Evolutionary conservation across 2,888 invertebrate genomes (phyloP), one percentile per base, ranked within the genome.

Genomic region (Athripsodes cinereus): DNA sequence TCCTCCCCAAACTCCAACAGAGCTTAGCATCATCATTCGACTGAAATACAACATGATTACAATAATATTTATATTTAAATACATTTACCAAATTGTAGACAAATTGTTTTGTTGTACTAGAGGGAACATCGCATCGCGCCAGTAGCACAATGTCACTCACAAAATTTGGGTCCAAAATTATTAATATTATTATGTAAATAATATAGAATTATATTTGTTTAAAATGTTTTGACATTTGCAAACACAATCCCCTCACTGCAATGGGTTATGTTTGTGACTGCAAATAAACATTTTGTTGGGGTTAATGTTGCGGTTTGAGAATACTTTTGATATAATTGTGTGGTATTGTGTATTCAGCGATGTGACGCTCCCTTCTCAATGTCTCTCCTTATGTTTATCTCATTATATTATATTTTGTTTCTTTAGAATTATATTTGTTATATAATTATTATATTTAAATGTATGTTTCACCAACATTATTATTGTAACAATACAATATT

Each of bases 371-470:
- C 40, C 16, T 13, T 40, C 16, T 13, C 16, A 8, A 3, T 8
- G 2, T 40, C 54, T 54, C 53, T n/a, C 13, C 40, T 13, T 40
- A 13, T 40, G 40, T 40, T 40, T 40, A 16, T 40, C 16, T 40
- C 16, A n/a, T 40, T 8, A 8, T 47, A 18, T 59, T 21, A 18
- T 34, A 53, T 49, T 56, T 58, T 58, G 52, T 61, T 61, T 57
- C 52, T 22, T 55, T 55, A 54, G 54, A 46, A 59, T 16, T 48
- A 31, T 62, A 59, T 59, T 59, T 54, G 59, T 62, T 60, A 55
- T 51, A 13, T 40, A 16, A 22, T 46, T 44, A 47, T 47, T 40
- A 52, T 59, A 61, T 57, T 52, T 52, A 56, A 57, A 59, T 59
- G 52, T 61, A 62, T 44, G 44, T 60, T 58, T 54, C 51, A 55